Evolutionary conservation across 2,113 vertebrate genomes (phyloP).

Genomic region (Formicarius rufipectus): DNA sequence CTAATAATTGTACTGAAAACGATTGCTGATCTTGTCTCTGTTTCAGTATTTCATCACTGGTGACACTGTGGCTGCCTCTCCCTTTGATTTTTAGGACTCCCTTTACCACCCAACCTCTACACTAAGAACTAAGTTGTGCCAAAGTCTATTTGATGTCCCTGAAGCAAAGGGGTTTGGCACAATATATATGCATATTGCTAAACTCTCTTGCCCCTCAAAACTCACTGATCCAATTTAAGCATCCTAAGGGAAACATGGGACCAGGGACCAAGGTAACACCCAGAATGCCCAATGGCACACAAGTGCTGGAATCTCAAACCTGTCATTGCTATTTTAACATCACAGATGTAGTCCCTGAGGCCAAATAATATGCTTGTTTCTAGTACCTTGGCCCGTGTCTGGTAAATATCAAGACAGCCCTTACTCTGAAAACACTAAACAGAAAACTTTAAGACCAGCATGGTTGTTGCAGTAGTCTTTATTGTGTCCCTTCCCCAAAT

Average conservation of each 20-base stretch:
- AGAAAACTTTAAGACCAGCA: background rate
- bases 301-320: background rate
- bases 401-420: background rate
- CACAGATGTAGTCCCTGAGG: background rate
- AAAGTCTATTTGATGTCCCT: background rate
- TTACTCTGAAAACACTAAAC: background rate
- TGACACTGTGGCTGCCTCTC: background rate
- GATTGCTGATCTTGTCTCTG: background rate
- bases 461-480: background rate
- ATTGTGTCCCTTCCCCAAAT: background rate
- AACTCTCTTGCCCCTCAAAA: background rate
- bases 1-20: fast-evolving
- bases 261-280: background rate
- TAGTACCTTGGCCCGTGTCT: background rate
- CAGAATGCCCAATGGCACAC: background rate
- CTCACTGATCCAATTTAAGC: background rate
- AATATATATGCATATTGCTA: background rate
- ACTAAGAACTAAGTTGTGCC: background rate
- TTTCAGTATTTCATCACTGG: background rate
- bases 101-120: background rate
- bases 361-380: background rate
- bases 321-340: background rate
- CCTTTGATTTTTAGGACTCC: background rate
- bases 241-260: background rate
- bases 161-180: background rate